phyloP scores from a whole-genome alignment of 2,888 invertebrate species.

The Cephalotes varians region DNA sequence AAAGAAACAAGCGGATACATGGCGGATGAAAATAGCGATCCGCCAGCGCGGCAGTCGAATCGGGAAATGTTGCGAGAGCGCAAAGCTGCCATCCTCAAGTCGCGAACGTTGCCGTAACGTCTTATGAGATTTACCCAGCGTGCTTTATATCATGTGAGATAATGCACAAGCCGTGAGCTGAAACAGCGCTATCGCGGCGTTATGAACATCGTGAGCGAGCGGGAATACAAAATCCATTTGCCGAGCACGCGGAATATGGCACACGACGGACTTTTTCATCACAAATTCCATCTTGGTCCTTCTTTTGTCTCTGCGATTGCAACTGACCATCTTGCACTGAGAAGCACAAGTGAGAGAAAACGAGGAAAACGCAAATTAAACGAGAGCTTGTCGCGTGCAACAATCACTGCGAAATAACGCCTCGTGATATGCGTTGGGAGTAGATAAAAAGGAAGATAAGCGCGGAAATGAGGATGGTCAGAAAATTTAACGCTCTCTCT shows the following conservation, averaged over 20 bases:
- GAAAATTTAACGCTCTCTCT: constrained; percentile 23
- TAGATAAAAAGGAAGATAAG: constrained; percentile 47
- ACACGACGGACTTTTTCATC: background rate
- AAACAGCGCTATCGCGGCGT: background rate
- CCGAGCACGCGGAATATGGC: background rate
- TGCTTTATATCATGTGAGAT: constrained; percentile 22
- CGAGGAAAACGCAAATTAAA: constrained; percentile 1
- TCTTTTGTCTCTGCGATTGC: background rate
- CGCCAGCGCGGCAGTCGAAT: background rate
- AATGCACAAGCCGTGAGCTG: background rate
- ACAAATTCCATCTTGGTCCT: background rate
- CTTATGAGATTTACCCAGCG: constrained; percentile 36
- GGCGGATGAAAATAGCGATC: background rate
- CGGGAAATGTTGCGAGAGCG: background rate
- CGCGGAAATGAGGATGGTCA: constrained; percentile 43
- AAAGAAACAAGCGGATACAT: background rate
- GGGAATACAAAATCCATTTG: constrained; percentile 25
- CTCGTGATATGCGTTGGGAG: constrained; percentile 9
- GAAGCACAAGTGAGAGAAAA: background rate
- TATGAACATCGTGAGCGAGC: background rate
- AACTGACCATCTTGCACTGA: background rate
- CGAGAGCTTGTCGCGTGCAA: constrained; percentile 50
- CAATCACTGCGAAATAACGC: constrained; percentile 53
- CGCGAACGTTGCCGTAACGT: background rate
- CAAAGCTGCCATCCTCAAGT: constrained; percentile 8